Evolutionary conservation across 2,888 invertebrate species (phyloP), one percentile per base, ranked within the genome.

Genomic region (Dryomyza anilis): DNA sequence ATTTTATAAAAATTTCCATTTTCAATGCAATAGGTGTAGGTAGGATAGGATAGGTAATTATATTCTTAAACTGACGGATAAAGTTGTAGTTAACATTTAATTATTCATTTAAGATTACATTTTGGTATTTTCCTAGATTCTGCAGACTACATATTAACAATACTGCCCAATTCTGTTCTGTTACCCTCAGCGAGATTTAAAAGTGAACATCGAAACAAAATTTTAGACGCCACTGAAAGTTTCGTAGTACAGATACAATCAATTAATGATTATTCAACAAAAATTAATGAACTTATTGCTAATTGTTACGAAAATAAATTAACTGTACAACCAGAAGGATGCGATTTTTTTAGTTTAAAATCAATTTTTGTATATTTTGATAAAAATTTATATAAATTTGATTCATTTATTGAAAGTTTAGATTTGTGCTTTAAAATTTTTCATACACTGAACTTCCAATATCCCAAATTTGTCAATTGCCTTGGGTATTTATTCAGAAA

Each of bases 381-480:
- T n/a, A n/a, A n/a, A n/a, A n/a, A n/a, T n/a, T n/a, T n/a, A n/a
- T n/a, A n/a, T n/a, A n/a, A n/a, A n/a, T 39, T 64, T 23, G 19
- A 30, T 19, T 25, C 19, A 27, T 46, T 45, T 45, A 27, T 67
- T 50, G 50, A 67, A 67, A 65, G 63, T 16, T 53, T 62, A 58
- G 64, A 66, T 29, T 29, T 52, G n/a, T 62, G 57, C 48, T 61
- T 65, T 30, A 62, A 66, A 63, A 52, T 66, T 16, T 62, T 66
- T 46, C 55, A 58, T 39, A 56, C 50, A 21, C 33, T 65, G 45
- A 46, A 59, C 50, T 50, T 59, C 10, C 55, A 67, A 25, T 65
- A 65, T 56, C 60, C 62, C 12, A n/a, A 59, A 55, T 50, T 14
- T 65, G 30, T 45, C 33, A 52, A 12, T 30, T 55, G 12, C 36